A percentile compares a stretch with the other conserved stretches of the same genome.
phyloP scores from a whole-genome alignment of 2,113 vertebrate species.

The Struthidea cinerea region DNA sequence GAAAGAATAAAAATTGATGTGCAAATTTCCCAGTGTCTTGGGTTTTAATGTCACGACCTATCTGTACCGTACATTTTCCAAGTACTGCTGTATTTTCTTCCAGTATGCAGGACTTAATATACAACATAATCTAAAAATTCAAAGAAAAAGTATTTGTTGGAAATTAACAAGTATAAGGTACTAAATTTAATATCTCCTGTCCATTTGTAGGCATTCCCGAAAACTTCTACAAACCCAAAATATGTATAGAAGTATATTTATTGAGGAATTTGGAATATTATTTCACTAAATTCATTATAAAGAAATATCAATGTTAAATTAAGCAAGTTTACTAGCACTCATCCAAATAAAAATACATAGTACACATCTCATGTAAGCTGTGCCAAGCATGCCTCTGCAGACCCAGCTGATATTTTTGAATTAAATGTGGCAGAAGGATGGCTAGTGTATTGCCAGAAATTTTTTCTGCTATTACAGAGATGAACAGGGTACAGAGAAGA shows the following conservation, averaged over 20 bases:
- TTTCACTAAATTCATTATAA: background rate
- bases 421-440: background rate
- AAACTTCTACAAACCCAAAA: background rate
- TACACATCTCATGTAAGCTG: background rate
- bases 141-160: background rate
- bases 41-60: background rate
- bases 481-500: background rate
- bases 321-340: background rate
- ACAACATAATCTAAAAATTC: background rate
- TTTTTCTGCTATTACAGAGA: background rate
- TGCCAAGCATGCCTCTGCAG: background rate
- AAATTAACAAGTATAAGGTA: background rate
- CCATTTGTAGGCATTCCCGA: background rate
- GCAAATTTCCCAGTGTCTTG: background rate
- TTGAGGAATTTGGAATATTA: background rate
- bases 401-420: background rate
- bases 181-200: background rate
- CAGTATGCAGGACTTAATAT: background rate
- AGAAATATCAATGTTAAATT: background rate
- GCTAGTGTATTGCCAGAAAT: background rate
- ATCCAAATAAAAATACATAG: background rate
- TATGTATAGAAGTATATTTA: background rate
- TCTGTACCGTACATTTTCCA: background rate
- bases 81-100: background rate
- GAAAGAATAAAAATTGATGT: background rate